Evolutionary conservation across 2,888 invertebrate species (phyloP), one percentile per base, ranked within the genome.

Genomic region (Therioaphis trifolii): DNA sequence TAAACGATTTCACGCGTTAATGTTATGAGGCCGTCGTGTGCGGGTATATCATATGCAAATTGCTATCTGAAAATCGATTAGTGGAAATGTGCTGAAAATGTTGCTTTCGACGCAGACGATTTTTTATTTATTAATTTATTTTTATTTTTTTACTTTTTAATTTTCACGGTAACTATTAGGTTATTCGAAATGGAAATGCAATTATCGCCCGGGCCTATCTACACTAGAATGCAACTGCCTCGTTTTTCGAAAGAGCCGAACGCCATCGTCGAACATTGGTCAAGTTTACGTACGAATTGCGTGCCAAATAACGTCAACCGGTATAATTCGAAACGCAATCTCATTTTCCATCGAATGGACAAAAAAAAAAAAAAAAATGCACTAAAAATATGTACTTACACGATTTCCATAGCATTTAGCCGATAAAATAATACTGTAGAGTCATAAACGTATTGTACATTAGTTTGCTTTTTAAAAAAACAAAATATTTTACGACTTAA

Each of bases 401-500:
- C 29, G 35, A 35, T 40, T 40, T 55, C 7, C 35, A 15, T 55
- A 40, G 29, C 61, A 18, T 40, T 27, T 61, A 75, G 21, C 43
- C 58, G n/a, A 63, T 77, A 77, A 68, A 58, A 58, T 58, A 12
- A 58, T 21, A n/a, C n/a, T 12, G 4, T 14, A 21, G 40, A 12
- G 21, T 43, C 21, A 14, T 68, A 68, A 14, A 68, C 21, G 11
- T 12, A 66, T 63, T 35, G 35, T 40, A 68, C 12, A n/a, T 7
- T 35, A 66, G 74, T 55, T 52, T 21, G 46, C 29, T 63, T 63
- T 63, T 77, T 77, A 77, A 77, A 49, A 15, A 49, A 35, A 77
- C 46, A 27, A 63, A 77, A 77, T 63, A 49, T 77, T 77, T 77
- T 77, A 77, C 29, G 63, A 49, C 63, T 77, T 15, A n/a, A 61